Base-by-base conservation (phyloP, 2,888 invertebrate genomes). In the Latrodectus elegans region DNA sequence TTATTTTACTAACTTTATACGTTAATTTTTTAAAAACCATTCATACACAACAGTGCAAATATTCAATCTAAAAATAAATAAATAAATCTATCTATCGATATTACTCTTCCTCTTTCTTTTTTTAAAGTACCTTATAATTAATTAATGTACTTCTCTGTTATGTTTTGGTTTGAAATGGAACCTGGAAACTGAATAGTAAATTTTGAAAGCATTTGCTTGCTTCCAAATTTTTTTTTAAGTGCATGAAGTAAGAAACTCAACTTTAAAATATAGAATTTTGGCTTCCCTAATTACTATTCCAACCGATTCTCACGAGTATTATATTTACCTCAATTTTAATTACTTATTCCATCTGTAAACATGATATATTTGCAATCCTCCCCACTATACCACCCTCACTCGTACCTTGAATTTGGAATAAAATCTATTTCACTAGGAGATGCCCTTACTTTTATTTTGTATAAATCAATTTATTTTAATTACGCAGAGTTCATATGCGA, bases 391-490 rank as follows among this genome's bases (percentile, higher is more conserved):
- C 6, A 12, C 60, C 14, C 60, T 15, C 38, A 38, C 38, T 38
- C 38, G 38, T 38, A 38, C 38, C 38, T 38, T 4, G n/a, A n/a
- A 60, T 60, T 60, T 60, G 60, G 60, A 60, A 60, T n/a, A 60
- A 60, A 60, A 60, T 60, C 60, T 60, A 12, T 15, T 60, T n/a
- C 12, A 60, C 12, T 60, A 60, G n/a, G 12, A 60, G 60, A 60
- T 60, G 12, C 60, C n/a, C 12, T 60, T 6, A 6, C 60, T 60
- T 60, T 55, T 71, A n/a, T n/a, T 71, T 77, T 75, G 10, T 17
- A 49, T 68, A 52, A 55, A 70, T 70, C 78, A 81, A 81, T 81
- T 81, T 74, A 81, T 74, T 81, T 81, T 81, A 81, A 81, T 81
- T 81, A 81, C 81, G 26, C 52, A 26, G 52, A 67, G 52, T 77